Base-by-base conservation (phyloP, 2,888 invertebrate species). In the Sacculina carcini region DNA sequence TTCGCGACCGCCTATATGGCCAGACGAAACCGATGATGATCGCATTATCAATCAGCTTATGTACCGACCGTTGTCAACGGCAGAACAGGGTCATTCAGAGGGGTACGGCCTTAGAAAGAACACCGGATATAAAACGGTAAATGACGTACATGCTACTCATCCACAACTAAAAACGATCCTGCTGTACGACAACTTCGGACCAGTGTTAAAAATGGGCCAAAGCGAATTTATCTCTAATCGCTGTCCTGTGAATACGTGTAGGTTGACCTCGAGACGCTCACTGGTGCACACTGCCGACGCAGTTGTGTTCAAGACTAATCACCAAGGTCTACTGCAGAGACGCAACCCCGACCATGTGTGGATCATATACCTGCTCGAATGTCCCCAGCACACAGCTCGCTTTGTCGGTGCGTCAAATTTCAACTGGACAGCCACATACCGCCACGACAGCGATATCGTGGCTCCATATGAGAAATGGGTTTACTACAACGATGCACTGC, bases 371-470 rank as follows among this genome's bases (percentile, higher is more conserved):
- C 79, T 87, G 66, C 69, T 94, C 57, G 94, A 96, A 65, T 92
- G 90, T 64, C 94, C 94, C 2, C 84, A 87, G 67, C 90, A 94
- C 67, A 90, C 92, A 14, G 84, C 86, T 58, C 78, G 78, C 52
- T 64, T 69, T 51, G 78, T 79, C 59, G 73, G 78, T 57, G 73
- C 73, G 12, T 76, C 79, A 61, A 75, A 79, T 5, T 80, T 94
- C 66, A 96, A 96, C 70, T 92, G 92, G 90, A 94, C 94, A 9
- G 85, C 92, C 1, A 94, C 92, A 0, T 96, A 94, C 64, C 73
- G 94, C 55, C 77, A 77, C 52, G 92, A 94, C 64, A 92, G 90
- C 24, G 90, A 92, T 62, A 78, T 96, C 56, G 92, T 94, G 12
- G 82, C 94, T 1, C 94, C 94, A 0, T 96, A 94, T 65, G 94